A percentile compares a stretch with the other conserved stretches of the same genome.
phyloP scores from a whole-genome alignment of 23 tunicate genomes.

The Trididemnum nubilum region DNA sequence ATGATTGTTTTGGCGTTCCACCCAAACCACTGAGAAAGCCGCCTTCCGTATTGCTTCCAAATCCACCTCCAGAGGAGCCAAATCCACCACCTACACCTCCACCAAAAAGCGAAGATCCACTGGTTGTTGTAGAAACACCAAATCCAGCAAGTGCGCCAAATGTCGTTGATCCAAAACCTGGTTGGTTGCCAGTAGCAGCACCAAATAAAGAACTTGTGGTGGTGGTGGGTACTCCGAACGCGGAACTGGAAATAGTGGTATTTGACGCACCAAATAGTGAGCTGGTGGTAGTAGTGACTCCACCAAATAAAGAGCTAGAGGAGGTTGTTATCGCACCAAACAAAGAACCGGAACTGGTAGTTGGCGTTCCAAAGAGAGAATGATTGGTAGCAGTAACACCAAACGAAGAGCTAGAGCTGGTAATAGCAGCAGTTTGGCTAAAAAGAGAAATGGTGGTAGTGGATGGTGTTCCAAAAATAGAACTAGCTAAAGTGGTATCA shows the following conservation, averaged over 20 bases:
- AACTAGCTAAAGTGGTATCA: background rate
- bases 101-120: conserved; percentile 3
- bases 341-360: background rate
- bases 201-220: conserved; percentile 3
- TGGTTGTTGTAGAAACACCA: background rate
- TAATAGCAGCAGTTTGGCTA: background rate
- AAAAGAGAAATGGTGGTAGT: background rate
- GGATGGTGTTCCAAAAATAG: background rate
- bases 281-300: background rate
- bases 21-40: conserved; percentile 68
- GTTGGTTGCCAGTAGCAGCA: background rate
- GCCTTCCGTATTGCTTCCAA: conserved; percentile 32
- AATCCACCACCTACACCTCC: background rate
- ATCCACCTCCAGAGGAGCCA: background rate
- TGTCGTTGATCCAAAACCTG: background rate
- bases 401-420: conserved; percentile 3
- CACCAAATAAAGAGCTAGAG: conserved; percentile 16
- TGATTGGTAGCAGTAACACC: background rate
- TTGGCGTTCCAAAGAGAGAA: conserved; percentile 18
- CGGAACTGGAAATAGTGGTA: background rate
- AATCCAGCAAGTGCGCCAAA: background rate
- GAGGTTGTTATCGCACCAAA: background rate
- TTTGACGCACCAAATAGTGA: background rate
- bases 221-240: background rate
- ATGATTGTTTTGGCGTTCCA: conserved; percentile 9